Conservation (phyloP, 2,113 vertebrate species). For the Lagenorhynchus albirostris region DNA sequence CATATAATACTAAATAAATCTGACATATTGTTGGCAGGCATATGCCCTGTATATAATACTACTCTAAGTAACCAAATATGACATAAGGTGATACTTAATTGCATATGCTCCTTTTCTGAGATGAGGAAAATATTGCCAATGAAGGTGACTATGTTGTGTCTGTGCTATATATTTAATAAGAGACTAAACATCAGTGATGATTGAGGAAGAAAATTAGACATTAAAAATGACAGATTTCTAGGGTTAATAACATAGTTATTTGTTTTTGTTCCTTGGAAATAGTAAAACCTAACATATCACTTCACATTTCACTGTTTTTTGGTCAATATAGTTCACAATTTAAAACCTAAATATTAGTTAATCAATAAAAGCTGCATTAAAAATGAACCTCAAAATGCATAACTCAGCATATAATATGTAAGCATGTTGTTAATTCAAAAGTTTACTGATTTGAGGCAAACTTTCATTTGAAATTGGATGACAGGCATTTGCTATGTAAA, state of each 20-base stretch:
- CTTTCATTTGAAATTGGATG: background rate
- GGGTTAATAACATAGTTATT: background rate
- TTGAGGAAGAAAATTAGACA: background rate
- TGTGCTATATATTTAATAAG: background rate
- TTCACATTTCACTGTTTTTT: background rate
- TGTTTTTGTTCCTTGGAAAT: background rate
- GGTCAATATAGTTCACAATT: background rate
- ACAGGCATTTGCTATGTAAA: background rate
- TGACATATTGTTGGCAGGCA: background rate
- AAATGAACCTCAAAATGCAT: background rate
- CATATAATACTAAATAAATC: background rate
- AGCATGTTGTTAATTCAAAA: background rate
- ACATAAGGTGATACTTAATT: background rate
- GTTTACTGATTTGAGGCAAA: background rate
- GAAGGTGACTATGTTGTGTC: background rate
- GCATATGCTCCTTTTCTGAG: background rate
- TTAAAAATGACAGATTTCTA: background rate
- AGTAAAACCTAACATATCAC: background rate
- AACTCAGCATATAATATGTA: background rate
- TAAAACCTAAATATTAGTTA: background rate
- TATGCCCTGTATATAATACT: background rate
- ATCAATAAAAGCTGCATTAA: constrained; percentile 1
- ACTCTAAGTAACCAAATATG: background rate
- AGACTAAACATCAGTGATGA: background rate
- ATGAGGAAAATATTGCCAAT: background rate